Conservation (phyloP, 92 coral and sea anemone species). For the Diadumene lineata region DNA sequence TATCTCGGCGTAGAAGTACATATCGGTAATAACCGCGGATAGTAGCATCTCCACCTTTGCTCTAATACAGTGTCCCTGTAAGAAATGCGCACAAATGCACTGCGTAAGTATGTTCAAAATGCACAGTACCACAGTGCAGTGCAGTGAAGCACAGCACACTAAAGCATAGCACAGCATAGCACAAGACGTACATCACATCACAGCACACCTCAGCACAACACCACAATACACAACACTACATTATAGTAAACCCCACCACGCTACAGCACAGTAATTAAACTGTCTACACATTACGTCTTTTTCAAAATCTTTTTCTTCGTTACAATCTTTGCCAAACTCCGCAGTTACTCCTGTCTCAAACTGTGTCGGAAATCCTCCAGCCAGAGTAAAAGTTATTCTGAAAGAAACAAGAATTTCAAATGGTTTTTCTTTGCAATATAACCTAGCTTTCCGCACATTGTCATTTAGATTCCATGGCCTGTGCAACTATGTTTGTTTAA, state of each 20-base stretch:
- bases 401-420: not conserved
- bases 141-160: too few relatives aligned
- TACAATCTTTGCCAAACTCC: conserved; percentile 66
- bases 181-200: not conserved
- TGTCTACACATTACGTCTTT: conserved; percentile 21
- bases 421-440: too few relatives aligned
- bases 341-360: conserved; percentile 54
- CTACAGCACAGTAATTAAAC: not conserved
- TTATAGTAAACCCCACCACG: not conserved
- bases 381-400: not conserved
- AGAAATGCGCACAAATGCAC: too few relatives aligned
- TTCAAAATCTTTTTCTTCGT: conserved; percentile 58
- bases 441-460: too few relatives aligned
- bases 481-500: too few relatives aligned
- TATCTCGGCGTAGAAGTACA: conserved; percentile 29
- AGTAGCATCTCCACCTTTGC: conserved; percentile 14
- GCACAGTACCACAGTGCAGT: too few relatives aligned
- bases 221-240: not conserved
- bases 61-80: conserved; percentile 25
- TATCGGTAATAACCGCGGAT: conserved; percentile 1
- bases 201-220: too few relatives aligned
- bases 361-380: conserved; percentile 65
- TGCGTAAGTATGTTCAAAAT: too few relatives aligned
- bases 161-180: too few relatives aligned
- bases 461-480: too few relatives aligned